Conservation (phyloP, 2,797 vertebrate genomes). For the Emydoidea blandingii region DNA sequence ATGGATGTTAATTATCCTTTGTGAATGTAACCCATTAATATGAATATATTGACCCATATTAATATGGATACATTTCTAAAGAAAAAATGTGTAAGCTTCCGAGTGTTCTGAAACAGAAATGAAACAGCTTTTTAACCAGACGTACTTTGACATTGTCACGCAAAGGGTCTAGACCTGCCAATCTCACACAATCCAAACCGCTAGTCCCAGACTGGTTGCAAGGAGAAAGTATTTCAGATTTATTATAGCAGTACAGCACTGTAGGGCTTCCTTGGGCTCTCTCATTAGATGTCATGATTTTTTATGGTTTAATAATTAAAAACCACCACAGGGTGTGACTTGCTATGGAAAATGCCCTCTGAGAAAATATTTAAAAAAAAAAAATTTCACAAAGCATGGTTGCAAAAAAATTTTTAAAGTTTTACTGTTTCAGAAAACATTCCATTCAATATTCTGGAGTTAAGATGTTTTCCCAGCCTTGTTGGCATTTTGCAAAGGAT, state of each 20-base stretch:
- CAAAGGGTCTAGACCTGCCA: not conserved
- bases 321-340: not conserved
- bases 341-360: not conserved
- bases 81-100: not conserved
- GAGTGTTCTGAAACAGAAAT: not conserved
- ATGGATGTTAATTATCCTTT: not conserved
- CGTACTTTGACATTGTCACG: not conserved
- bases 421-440: not conserved
- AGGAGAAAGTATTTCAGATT: not conserved
- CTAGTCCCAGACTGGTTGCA: not conserved
- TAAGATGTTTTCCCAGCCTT: not conserved
- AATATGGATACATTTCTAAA: not conserved
- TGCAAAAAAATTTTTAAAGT: not conserved
- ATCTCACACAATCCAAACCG: not conserved
- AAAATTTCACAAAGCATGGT: not conserved
- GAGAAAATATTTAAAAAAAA: not conserved
- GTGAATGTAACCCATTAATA: not conserved
- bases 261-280: not conserved
- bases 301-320: not conserved
- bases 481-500: not conserved
- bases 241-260: not conserved
- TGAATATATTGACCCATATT: not conserved
- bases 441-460: not conserved
- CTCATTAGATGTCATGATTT: not conserved
- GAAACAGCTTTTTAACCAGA: not conserved